These are phyloP conservation scores for Chymomyza amoena DNA, from an alignment of 2,888 invertebrate species.

Conservation along the genomic window DNA sequence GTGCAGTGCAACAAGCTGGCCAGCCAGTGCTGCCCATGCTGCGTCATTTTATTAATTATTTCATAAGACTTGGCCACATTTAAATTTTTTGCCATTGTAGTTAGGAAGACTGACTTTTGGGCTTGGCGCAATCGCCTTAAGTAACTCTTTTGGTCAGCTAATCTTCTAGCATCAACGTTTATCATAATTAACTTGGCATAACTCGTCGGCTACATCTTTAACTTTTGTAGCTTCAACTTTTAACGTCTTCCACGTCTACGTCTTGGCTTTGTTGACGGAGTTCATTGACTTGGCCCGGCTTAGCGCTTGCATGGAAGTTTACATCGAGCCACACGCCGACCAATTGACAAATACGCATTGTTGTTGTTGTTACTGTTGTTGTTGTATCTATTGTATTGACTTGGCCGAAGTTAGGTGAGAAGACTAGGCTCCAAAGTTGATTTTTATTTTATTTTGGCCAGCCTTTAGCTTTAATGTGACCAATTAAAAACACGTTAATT, in stretches of 20 bases:
- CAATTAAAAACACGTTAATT: slow-evolving; percentile 68
- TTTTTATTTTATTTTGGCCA: neutral
- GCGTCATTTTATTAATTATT: slow-evolving; percentile 9
- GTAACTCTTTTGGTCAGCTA: neutral
- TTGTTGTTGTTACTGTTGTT: slow-evolving; percentile 22
- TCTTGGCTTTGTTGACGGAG: slow-evolving; percentile 21
- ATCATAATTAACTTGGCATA: slow-evolving; percentile 50
- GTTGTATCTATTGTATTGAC: too few species aligned
- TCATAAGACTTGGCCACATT: neutral
- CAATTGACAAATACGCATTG: slow-evolving; percentile 9
- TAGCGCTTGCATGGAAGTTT: neutral
- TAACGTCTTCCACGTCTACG: neutral
- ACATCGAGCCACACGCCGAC: neutral
- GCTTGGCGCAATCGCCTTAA: neutral
- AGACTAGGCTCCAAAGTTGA: neutral
- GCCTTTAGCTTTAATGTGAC: slow-evolving; percentile 8
- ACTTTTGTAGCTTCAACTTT: neutral
- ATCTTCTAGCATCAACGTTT: slow-evolving; percentile 21
- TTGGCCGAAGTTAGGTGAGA: neutral
- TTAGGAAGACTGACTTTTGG: too few species aligned
- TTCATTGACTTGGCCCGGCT: slow-evolving; percentile 52
- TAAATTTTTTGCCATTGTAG: neutral
- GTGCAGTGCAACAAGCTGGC: neutral
- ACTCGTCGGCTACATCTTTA: neutral
- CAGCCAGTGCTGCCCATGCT: slow-evolving; percentile 4